Conservation (phyloP, 2,888 invertebrate genomes). For the Lithosia quadra region DNA sequence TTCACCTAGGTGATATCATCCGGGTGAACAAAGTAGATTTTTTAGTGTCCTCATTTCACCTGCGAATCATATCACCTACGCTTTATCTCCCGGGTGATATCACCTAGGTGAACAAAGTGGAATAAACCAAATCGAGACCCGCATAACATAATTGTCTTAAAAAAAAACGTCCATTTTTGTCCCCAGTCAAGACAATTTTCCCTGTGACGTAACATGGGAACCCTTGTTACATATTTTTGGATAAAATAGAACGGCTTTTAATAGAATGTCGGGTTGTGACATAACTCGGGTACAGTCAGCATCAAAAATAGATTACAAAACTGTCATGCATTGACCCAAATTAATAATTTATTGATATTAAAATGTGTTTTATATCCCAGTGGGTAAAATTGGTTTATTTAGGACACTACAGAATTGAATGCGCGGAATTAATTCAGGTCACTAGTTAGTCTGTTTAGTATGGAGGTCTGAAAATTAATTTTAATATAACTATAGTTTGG, state of each 20-base stretch:
- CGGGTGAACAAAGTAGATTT: too few species aligned
- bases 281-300: constrained; percentile 3
- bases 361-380: too few species aligned
- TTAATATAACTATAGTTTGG: too few species aligned
- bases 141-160: neutral
- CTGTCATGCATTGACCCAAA: neutral
- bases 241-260: neutral
- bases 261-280: constrained; percentile 14
- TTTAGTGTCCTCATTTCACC: too few species aligned
- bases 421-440: too few species aligned
- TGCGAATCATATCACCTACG: too few species aligned
- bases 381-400: neutral
- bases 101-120: too few species aligned
- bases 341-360: neutral
- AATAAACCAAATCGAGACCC: neutral
- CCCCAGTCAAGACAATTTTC: constrained; percentile 14
- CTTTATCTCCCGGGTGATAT: too few species aligned
- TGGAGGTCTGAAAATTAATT: too few species aligned
- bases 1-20: too few species aligned
- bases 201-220: constrained; percentile 9
- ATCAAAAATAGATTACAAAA: constrained; percentile 4
- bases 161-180: neutral
- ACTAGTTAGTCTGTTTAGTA: too few species aligned
- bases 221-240: constrained; percentile 5
- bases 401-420: neutral